Base-by-base conservation (phyloP, 2,797 vertebrate genomes). In the Hybognathus amarus region DNA sequence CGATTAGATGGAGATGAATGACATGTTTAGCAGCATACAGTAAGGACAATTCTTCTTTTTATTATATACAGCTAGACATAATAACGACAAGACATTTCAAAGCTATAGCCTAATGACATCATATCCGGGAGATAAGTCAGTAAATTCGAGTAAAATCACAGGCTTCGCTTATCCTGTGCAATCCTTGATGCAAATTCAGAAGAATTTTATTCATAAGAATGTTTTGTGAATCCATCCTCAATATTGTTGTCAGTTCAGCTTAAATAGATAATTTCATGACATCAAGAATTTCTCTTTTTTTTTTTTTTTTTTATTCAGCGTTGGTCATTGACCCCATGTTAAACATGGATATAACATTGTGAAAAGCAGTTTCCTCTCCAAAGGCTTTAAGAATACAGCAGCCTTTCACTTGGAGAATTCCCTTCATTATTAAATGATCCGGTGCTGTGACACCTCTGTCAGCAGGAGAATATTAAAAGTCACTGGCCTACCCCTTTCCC, bases 381-480 rank as follows among this genome's bases (percentile, higher is more conserved):
- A 64, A 52, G 6, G 45, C 33, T 68, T 33, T 59, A 47, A 22
- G 52, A 42, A 9, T 69, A 40, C 24, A 77, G 9, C 73, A 54
- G 22, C 63, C 45, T 69, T 9, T 61, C 12, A 22, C 64, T 69
- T 82, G 2, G 15, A 75, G 40, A 38, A 73, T 73, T 68, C 61
- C 76, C 18, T 24, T 33, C 27, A 66, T 78, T 78, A 82, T 76
- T 40, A 66, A 76, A 66, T 82, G 20, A 67, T 67, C 71, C 9
- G 70, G 20, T 66, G 47, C 47, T 77, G 36, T 76, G 71, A 56
- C 69, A 74, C 42, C 15, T 76, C 38, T 69, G 74, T 83, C 82
- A 83, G 22, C 17, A 9, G 12, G 50, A 30, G 36, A n/a, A 36
- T 83, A 83, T 68, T 77, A 77, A 83, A n/a, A 83, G 7, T 66